phyloP scores from a whole-genome alignment of 2,797 vertebrate species.

The Anabas testudineus region DNA sequence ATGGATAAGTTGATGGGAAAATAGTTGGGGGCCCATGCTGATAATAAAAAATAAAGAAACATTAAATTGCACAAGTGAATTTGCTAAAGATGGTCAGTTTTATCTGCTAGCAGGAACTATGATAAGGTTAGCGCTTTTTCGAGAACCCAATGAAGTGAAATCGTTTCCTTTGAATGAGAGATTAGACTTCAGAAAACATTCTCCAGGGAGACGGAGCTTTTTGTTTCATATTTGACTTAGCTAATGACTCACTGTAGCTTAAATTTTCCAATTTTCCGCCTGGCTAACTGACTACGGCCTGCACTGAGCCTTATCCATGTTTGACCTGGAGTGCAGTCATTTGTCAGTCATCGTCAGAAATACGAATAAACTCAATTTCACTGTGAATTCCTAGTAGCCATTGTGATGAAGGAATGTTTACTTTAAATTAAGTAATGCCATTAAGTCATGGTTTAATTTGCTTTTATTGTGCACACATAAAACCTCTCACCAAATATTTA shows the following conservation, averaged over 20 bases:
- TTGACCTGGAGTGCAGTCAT: conserved; percentile 75
- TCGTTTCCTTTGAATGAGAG: conserved; percentile 76
- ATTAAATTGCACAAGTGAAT: conserved; percentile 65
- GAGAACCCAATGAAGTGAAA: conserved; percentile 78
- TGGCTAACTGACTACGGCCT: conserved; percentile 71
- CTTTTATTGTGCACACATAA: conserved; percentile 30
- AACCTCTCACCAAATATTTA: conserved; percentile 28
- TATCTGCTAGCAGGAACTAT: conserved; percentile 67
- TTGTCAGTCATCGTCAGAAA: conserved; percentile 70
- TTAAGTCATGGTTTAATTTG: conserved; percentile 48
- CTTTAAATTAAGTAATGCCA: conserved; percentile 33
- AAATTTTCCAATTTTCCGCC: conserved; percentile 85
- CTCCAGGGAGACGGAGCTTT: conserved; percentile 73
- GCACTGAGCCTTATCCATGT: conserved; percentile 60
- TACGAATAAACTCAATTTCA: conserved; percentile 44
- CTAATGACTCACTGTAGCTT: conserved; percentile 86
- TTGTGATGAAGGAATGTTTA: conserved; percentile 52
- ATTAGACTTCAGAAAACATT: conserved; percentile 77
- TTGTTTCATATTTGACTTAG: conserved; percentile 85
- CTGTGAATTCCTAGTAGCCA: conserved; percentile 23
- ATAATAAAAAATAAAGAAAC: conserved; percentile 58
- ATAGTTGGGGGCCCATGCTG: conserved; percentile 49
- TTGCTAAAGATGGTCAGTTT: conserved; percentile 76
- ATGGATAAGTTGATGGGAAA: conserved; percentile 68
- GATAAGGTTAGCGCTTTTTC: conserved; percentile 79